These are phyloP conservation scores for Drosophila leonis DNA, from an alignment of 2,888 invertebrate genomes.

Conservation along the genomic window DNA sequence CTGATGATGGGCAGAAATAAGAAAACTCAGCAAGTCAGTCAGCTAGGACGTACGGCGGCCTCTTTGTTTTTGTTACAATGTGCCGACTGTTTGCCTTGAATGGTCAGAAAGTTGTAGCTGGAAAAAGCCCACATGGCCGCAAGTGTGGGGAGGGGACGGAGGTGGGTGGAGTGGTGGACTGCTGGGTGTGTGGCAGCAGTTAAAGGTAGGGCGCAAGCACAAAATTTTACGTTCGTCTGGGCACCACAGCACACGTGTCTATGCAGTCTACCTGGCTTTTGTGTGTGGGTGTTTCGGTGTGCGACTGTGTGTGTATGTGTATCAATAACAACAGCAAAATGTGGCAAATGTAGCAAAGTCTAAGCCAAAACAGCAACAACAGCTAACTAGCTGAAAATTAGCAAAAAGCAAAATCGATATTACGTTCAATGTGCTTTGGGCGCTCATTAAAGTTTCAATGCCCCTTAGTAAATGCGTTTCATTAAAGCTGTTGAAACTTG, in stretches of 20 bases:
- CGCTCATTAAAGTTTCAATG: slow-evolving; percentile 66
- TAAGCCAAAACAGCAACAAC: slow-evolving; percentile 38
- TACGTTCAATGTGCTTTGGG: slow-evolving; percentile 35
- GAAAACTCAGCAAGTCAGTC: slow-evolving; percentile 73
- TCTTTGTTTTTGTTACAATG: slow-evolving; percentile 70
- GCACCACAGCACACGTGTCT: slow-evolving; percentile 37
- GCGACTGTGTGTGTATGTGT: slow-evolving; percentile 23
- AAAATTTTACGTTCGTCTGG: slow-evolving; percentile 48
- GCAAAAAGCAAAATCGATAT: slow-evolving; percentile 70
- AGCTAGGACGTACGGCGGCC: slow-evolving; percentile 51
- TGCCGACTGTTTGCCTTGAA: slow-evolving; percentile 71
- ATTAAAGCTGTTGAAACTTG: slow-evolving; percentile 49
- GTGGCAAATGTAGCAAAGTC: slow-evolving; percentile 41
- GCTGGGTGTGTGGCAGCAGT: slow-evolving; percentile 2
- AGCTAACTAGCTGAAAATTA: slow-evolving; percentile 73
- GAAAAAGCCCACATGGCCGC: slow-evolving; percentile 55
- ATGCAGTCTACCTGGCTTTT: slow-evolving; percentile 33
- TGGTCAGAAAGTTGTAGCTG: slow-evolving; percentile 72
- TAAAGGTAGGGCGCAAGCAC: slow-evolving; percentile 36
- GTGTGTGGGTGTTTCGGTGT: slow-evolving; percentile 38
- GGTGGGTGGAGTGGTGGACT: no score
- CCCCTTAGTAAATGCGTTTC: slow-evolving; percentile 38
- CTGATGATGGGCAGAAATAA: slow-evolving; percentile 54
- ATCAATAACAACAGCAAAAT: slow-evolving; percentile 60
- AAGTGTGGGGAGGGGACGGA: neutral